Percentiles rank a stretch among this genome's conserved stretches.
Evolutionary conservation across 2,888 invertebrate species (phyloP).

Genomic region (Macrosiphum euphorbiae): DNA sequence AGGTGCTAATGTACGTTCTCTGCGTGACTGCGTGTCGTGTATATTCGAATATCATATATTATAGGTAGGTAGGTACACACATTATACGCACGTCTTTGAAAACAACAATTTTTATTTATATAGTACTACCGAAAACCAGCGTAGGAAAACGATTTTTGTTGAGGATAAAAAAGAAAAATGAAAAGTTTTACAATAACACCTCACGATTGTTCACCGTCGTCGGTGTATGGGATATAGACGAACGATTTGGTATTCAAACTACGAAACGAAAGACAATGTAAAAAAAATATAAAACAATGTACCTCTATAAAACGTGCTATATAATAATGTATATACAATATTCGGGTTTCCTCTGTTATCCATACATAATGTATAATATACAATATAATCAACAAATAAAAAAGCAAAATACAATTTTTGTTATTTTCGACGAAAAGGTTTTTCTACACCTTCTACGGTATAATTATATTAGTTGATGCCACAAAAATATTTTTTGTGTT

Average conservation of each 20-base stretch:
- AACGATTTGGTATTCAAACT: neutral
- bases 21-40: neutral
- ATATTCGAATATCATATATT: neutral
- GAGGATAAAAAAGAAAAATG: neutral
- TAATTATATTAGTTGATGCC: neutral
- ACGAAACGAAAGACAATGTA: neutral
- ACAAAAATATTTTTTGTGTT: neutral
- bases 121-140: neutral
- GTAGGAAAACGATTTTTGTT: neutral
- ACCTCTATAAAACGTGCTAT: neutral
- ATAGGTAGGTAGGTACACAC: neutral
- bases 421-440: neutral
- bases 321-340: neutral
- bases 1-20: neutral
- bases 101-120: neutral
- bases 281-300: neutral
- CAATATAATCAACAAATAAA: neutral
- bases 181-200: neutral
- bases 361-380: neutral
- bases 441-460: neutral
- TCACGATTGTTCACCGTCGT: neutral
- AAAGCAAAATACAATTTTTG: neutral
- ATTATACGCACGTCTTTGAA: neutral
- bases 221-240: neutral
- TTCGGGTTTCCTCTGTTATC: neutral